Base-by-base conservation (phyloP, 2,797 vertebrate species). In the Xenentodon cancila region DNA sequence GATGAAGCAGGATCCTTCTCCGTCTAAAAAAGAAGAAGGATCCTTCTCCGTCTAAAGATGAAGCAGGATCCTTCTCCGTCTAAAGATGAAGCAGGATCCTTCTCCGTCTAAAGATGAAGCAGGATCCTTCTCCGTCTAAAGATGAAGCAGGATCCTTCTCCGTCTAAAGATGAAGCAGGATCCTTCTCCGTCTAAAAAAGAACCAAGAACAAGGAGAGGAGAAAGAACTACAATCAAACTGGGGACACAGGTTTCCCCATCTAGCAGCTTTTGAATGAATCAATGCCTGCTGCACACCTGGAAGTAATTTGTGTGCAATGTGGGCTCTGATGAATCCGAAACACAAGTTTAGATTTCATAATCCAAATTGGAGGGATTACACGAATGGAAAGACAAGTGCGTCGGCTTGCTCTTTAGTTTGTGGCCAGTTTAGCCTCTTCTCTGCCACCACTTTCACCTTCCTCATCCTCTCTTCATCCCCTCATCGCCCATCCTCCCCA, bases 351-450 rank as follows among this genome's bases (percentile, higher is more conserved):
- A 64, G 79, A 75, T 82, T 85, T 85, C 91, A 89, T 89, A 85
- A 80, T 88, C 76, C 79, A 87, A 92, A 93, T 82, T 87, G 85
- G 75, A 80, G 77, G 81, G 80, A 87, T 91, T 89, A 89, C 74
- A 88, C 32, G 55, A 86, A 79, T 83, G 70, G 75, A 88, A 84
- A 84, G 80, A 88, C 75, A 80, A 86, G 77, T 71, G 73, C 54
- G 5, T 64, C 71, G 77, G 68, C 72, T 84, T 1, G 64, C 67
- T 64, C 72, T 12, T 20, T 19, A 20, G 9, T 63, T 50, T 68
- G 72, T 1, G 11, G 58, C 17, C 32, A 21, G 15, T 62, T 68
- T 62, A 59, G 54, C 20, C 4, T 1, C 13, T 8, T 27, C 48
- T 42, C 58, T n/a, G 1, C 68, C 44, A 21, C 60, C 48, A 48